These are phyloP conservation scores for Matsumyia berberina DNA, from an alignment of 2,888 invertebrate genomes.

Conservation along the genomic window DNA sequence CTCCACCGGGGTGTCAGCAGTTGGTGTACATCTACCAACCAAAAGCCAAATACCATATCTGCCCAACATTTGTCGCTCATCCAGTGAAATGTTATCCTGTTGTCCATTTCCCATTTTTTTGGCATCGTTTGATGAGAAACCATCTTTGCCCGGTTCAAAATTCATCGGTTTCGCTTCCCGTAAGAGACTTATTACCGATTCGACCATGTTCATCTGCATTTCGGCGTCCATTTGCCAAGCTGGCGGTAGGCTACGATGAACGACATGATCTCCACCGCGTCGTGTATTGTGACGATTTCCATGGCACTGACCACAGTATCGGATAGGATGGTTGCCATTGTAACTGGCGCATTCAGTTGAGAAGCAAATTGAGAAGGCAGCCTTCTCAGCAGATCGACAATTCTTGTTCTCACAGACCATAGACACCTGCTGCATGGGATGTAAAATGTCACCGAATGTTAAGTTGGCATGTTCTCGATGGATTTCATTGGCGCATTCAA, in stretches of 20 bases:
- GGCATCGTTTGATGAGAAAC: conserved; percentile 82
- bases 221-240: conserved; percentile 96
- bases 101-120: conserved; percentile 83
- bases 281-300: conserved; percentile 94
- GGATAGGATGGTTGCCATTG: conserved; percentile 97
- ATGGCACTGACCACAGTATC: conserved; percentile 96
- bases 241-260: conserved; percentile 93
- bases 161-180: conserved; percentile 95
- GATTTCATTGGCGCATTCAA: conserved; percentile 97
- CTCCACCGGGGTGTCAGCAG: conserved; percentile 90
- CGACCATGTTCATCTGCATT: conserved; percentile 96
- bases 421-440: conserved; percentile 97
- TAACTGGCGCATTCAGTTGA: conserved; percentile 98
- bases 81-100: conserved; percentile 89
- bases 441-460: conserved; percentile 93
- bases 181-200: conserved; percentile 95
- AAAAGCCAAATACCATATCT: conserved; percentile 99
- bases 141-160: conserved; percentile 87
- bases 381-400: conserved; percentile 95
- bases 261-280: conserved; percentile 95
- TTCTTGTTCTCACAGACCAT: conserved; percentile 99
- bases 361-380: conserved; percentile 97
- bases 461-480: conserved; percentile 94
- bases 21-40: conserved; percentile 95
- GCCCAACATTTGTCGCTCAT: conserved; percentile 95